Evolutionary conservation across 2,113 vertebrate genomes (phyloP).

Genomic region (Erythrolamprus reginae): DNA sequence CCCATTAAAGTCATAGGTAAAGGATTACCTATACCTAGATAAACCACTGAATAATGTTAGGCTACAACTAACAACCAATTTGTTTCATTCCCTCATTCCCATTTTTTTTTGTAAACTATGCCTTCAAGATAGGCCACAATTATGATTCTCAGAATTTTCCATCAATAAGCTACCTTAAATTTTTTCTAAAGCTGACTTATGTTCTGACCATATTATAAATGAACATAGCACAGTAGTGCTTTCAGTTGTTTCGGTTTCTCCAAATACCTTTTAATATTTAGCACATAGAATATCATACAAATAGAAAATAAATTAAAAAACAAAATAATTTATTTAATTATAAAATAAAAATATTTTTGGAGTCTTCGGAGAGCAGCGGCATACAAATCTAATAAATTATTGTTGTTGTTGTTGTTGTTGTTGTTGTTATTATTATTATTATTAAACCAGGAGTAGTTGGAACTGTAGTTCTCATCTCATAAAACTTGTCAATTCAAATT

Average conservation of each 20-base stretch:
- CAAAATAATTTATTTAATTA: constrained; percentile 1
- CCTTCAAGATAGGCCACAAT: background rate
- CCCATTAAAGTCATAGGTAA: background rate
- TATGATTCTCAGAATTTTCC: background rate
- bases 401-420: no score
- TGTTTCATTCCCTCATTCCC: background rate
- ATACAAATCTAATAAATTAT: no score
- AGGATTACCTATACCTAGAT: background rate
- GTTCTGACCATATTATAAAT: constrained; percentile 35
- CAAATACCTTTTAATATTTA: constrained; percentile 9
- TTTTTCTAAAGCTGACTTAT: constrained; percentile 41
- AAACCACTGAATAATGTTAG: background rate
- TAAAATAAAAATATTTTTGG: background rate
- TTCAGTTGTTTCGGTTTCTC: constrained; percentile 25
- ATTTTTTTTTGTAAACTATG: background rate
- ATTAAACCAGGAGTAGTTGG: constrained; percentile 3
- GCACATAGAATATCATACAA: background rate
- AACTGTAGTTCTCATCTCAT: constrained; percentile 20
- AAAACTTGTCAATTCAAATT: constrained; percentile 21
- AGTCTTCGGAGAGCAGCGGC: no score
- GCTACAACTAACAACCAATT: background rate
- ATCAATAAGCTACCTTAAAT: background rate
- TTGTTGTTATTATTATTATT: no score
- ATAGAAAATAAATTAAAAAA: constrained; percentile 18
- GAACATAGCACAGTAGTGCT: constrained; percentile 24